Percentiles rank a stretch among this genome's conserved stretches.
These are phyloP conservation scores for Drosophila maculinotata DNA, from an alignment of 2,888 invertebrate genomes.

Conservation along the genomic window DNA sequence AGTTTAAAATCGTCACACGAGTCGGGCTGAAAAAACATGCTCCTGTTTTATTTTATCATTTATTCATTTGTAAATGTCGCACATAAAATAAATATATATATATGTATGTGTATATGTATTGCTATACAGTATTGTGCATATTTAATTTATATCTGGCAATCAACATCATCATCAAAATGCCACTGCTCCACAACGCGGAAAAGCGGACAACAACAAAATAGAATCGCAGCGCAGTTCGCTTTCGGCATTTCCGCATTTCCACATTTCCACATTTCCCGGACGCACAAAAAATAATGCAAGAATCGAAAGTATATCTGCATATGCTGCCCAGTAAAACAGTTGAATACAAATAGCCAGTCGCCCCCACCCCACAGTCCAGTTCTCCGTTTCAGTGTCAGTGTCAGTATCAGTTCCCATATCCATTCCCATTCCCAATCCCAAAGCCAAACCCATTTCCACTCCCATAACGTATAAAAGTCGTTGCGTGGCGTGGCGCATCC, in stretches of 20 bases:
- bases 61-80: constrained; percentile 77
- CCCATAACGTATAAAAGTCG: constrained; percentile 28
- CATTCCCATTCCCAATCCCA: constrained; percentile 16
- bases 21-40: constrained; percentile 36
- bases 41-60: constrained; percentile 61
- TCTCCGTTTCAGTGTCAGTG: too few species aligned
- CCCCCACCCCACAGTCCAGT: background rate
- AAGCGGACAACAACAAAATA: constrained; percentile 56
- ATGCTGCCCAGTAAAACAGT: constrained; percentile 7
- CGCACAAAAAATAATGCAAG: constrained; percentile 38
- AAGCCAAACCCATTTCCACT: constrained; percentile 1
- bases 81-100: constrained; percentile 64
- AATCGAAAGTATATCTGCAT: constrained; percentile 54
- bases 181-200: constrained; percentile 37
- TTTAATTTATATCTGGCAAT: constrained; percentile 78
- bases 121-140: constrained; percentile 65
- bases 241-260: constrained; percentile 43
- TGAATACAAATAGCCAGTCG: too few species aligned
- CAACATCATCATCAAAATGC: constrained; percentile 72
- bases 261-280: constrained; percentile 1
- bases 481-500: constrained; percentile 41
- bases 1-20: constrained; percentile 27
- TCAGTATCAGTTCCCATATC: constrained; percentile 25
- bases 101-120: constrained; percentile 20
- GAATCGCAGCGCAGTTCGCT: constrained; percentile 47